Evolutionary conservation across 2,797 vertebrate species (phyloP), one percentile per base, ranked within the genome.

Genomic region (Alca torda): DNA sequence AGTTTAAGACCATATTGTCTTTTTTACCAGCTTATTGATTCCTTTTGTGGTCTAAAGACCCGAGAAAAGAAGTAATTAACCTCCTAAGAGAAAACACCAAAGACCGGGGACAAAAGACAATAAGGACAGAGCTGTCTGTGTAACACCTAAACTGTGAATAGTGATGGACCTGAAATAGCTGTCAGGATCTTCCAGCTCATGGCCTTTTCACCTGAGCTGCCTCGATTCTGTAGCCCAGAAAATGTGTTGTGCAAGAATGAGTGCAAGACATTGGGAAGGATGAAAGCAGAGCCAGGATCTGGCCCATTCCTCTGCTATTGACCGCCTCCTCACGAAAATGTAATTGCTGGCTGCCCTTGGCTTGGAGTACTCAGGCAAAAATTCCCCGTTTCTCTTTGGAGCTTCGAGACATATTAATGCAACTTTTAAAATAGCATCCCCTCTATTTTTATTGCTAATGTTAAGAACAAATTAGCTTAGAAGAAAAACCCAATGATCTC

Each of bases 331-430:
- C 68, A 60, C 0, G 1, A 87, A 95, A 92, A 93, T 92, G 95
- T 95, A 84, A 83, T 95, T 93, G 80, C 81, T 95, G 91, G 86
- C 88, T 95, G 94, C 88, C 96, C 94, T 96, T 96, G 86, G 77
- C 78, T 79, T 92, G 78, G 67, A 94, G 53, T 48, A 65, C 86
- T 94, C 68, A 35, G 68, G 81, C 41, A 92, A 87, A 96, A 84
- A 77, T 72, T 97, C 51, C 64, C 48, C 4, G 0, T 24, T 77
- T 81, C 90, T 92, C 64, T 90, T 94, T 37, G 91, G 83, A 90
- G 86, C 88, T 90, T 90, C 0, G 1, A 94, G 91, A 87, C 60
- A 37, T 83, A 95, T 80, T 94, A 96, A 94, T 76, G 80, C 68
- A 89, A 89, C 90, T 78, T 97, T 64, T 75, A 89, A 97, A 96